These are phyloP conservation scores for Pardosa pseudoannulata DNA, from an alignment of 2,888 invertebrate species.

Conservation along the genomic window DNA sequence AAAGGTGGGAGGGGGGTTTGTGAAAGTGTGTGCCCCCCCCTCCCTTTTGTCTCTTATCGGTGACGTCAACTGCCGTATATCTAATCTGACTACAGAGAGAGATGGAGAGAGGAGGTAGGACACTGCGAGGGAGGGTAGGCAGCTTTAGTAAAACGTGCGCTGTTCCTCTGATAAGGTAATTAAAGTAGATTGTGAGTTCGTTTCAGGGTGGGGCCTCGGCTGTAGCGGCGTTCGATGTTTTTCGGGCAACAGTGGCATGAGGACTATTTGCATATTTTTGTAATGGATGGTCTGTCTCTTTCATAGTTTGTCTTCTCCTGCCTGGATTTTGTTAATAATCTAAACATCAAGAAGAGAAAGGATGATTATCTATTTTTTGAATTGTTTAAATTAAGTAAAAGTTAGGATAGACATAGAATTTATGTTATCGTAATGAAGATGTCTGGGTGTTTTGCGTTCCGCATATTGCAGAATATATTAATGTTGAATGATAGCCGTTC, in stretches of 20 bases:
- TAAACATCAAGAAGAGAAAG: background rate
- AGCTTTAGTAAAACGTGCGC: slow-evolving; percentile 24
- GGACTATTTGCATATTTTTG: slow-evolving; percentile 5
- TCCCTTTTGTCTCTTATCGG: slow-evolving; percentile 23
- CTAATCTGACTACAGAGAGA: slow-evolving; percentile 35
- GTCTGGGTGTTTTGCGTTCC: background rate
- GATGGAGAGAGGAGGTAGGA: too few relatives aligned
- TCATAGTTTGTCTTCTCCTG: slow-evolving; percentile 8
- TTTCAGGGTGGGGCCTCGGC: slow-evolving; percentile 34
- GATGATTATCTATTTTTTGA: slow-evolving; percentile 10
- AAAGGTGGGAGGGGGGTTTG: background rate
- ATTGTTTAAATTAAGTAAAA: slow-evolving; percentile 4
- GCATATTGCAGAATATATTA: background rate
- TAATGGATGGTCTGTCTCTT: slow-evolving; percentile 7
- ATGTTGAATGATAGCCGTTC: background rate
- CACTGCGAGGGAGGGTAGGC: too few relatives aligned
- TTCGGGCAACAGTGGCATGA: slow-evolving; percentile 26
- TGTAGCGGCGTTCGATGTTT: background rate
- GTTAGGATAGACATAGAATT: background rate
- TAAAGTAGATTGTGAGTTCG: slow-evolving; percentile 45
- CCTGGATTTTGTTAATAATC: background rate
- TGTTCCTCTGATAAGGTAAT: slow-evolving; percentile 56
- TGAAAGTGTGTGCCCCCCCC: background rate
- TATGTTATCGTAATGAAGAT: background rate
- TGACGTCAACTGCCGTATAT: slow-evolving; percentile 27